A percentile compares a stretch with the other conserved stretches of the same genome.
Conservation (phyloP, 1,140 invertebrate species). For the Drosophila murphyi region DNA sequence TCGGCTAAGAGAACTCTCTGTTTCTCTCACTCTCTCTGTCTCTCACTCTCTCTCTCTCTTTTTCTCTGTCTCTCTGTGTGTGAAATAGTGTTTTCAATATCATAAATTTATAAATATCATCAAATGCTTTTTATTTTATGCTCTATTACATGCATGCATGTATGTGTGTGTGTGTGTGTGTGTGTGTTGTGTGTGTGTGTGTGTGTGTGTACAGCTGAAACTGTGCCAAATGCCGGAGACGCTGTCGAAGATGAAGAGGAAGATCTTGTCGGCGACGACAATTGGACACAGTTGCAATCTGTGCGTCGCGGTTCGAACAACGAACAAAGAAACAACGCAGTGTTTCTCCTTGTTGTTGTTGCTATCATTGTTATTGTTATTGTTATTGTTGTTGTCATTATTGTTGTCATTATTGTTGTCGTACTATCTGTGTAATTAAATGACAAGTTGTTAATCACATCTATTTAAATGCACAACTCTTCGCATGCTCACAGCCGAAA, state of each 20-base stretch:
- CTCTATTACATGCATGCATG: conserved; percentile 3
- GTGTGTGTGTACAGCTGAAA: conserved; percentile 51
- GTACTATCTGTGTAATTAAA: conserved; percentile 48
- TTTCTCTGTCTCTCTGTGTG: not conserved
- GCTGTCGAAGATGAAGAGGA: not conserved
- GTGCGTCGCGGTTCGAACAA: conserved; percentile 62
- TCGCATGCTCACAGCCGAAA: conserved; percentile 28
- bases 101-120: conserved; percentile 68
- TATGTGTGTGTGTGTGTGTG: conserved; percentile 29
- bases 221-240: conserved; percentile 57
- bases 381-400: conserved; percentile 8
- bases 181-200: conserved; percentile 20
- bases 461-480: conserved; percentile 48
- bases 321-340: conserved; percentile 28
- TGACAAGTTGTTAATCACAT: conserved; percentile 72
- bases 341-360: not conserved
- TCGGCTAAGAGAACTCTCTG: too few relatives aligned
- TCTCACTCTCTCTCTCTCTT: not conserved
- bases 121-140: conserved; percentile 26
- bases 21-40: too few relatives aligned
- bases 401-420: conserved; percentile 39
- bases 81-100: conserved; percentile 2
- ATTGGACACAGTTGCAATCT: conserved; percentile 76
- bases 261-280: conserved; percentile 54
- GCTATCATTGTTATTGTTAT: not conserved